Conservation (phyloP, 1,140 invertebrate genomes). For the Cyclina sinensis region DNA sequence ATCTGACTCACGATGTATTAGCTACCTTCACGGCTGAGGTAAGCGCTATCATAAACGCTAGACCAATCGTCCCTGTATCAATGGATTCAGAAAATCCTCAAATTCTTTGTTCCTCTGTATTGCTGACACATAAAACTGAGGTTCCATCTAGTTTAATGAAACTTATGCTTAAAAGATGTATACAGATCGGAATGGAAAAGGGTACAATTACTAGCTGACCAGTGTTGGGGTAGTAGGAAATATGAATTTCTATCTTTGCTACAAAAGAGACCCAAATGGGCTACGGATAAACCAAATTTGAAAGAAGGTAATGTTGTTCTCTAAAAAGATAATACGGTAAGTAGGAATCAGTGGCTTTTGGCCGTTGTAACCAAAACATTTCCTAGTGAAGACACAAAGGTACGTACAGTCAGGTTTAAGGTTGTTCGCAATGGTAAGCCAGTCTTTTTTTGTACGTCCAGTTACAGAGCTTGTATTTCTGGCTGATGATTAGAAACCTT, state of each 20-base stretch:
- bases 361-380: not conserved
- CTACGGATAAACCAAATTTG: not conserved
- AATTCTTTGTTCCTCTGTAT: not conserved
- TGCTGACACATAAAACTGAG: conserved; percentile 21
- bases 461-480: conserved; percentile 37
- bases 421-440: not conserved
- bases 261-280: conserved; percentile 50
- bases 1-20: conserved; percentile 52
- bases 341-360: conserved; percentile 30
- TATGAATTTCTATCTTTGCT: conserved; percentile 1
- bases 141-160: not conserved
- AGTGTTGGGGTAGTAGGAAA: conserved; percentile 51
- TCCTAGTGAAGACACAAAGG: not conserved
- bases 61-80: conserved; percentile 44
- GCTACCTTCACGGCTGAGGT: conserved; percentile 59
- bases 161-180: conserved; percentile 9
- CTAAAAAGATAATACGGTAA: not conserved
- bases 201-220: conserved; percentile 34
- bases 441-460: not conserved
- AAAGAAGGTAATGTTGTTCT: conserved; percentile 51
- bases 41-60: conserved; percentile 20
- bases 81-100: conserved; percentile 34
- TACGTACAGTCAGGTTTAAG: not conserved
- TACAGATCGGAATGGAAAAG: conserved; percentile 62
- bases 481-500: not conserved